Evolutionary conservation across 2,888 invertebrate genomes (phyloP), one percentile per base, ranked within the genome.

Genomic region (Erebia ligea): DNA sequence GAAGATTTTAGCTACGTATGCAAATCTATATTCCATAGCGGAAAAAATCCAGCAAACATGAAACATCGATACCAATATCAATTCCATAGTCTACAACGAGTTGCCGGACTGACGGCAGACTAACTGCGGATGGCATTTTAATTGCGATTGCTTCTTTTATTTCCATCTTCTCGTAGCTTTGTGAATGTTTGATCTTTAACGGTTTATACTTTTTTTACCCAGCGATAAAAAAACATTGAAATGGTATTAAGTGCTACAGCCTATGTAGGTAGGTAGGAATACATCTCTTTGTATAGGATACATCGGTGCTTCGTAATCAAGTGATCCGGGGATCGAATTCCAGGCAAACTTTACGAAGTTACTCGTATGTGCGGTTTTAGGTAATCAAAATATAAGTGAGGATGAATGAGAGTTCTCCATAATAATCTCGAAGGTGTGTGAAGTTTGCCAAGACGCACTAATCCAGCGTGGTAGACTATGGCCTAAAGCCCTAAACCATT

Each of bases 51-150:
- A 45, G 61, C 59, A 65, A 68, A 65, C 59, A 70, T 61, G 42
- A 65, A 70, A 65, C 59, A 66, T 61, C 50, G 67, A 64, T 73
- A 58, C 65, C 57, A 56, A 69, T 70, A 66, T 61, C 66, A 61
- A 70, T 74, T 69, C 67, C 65, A 52, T 56, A 45, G 61, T 56
- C 69, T 66, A 72, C 68, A 72, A 67, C 70, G 66, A 63, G 45
- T 72, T 68, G 72, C 67, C 69, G 68, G 57, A 19, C 66, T 54
- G 40, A 65, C 67, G 62, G 45, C 62, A 61, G 52, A 69, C 69
- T 70, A 56, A 57, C 56, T 66, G 66, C 45, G 57, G 66, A 66
- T 57, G 66, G 57, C 66, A 45, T 66, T 57, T 66, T 66, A 66
- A 66, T 66, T 57, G 42, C 45, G 21, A 25, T 45, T 15, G 45